phyloP scores from a whole-genome alignment of 2,888 invertebrate species.

The Parnassius apollo region DNA sequence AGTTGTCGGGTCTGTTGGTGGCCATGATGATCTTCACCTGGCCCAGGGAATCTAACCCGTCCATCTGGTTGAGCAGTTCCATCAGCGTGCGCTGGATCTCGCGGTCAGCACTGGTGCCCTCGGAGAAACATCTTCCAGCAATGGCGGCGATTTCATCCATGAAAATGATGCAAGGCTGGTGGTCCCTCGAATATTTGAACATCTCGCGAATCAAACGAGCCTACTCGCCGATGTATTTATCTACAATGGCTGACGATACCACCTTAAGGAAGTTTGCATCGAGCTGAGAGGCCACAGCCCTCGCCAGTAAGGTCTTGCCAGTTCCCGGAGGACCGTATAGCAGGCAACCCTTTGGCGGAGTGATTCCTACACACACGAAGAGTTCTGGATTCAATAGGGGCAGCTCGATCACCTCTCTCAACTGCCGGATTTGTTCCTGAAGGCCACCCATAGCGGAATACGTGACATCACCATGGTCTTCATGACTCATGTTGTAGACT shows the following conservation, averaged over 20 bases:
- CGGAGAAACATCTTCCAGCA: slow-evolving; percentile 97
- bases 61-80: slow-evolving; percentile 99
- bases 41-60: slow-evolving; percentile 99
- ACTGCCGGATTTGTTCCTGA: slow-evolving; percentile 97
- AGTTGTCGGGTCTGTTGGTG: slow-evolving; percentile 98
- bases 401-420: slow-evolving; percentile 97
- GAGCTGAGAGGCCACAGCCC: slow-evolving; percentile 98
- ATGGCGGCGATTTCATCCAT: slow-evolving; percentile 99
- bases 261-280: slow-evolving; percentile 99
- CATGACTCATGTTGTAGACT: slow-evolving; percentile 99
- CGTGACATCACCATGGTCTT: slow-evolving; percentile 98
- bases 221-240: slow-evolving; percentile 99
- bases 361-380: slow-evolving; percentile 98
- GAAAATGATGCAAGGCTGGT: slow-evolving; percentile 99
- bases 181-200: slow-evolving; percentile 99
- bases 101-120: slow-evolving; percentile 99
- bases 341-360: slow-evolving; percentile 99
- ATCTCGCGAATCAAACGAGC: slow-evolving; percentile 99
- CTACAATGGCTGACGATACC: slow-evolving; percentile 99
- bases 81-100: slow-evolving; percentile 99
- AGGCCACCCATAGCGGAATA: slow-evolving; percentile 98
- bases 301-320: slow-evolving; percentile 97
- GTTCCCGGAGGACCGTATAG: slow-evolving; percentile 99
- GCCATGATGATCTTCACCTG: slow-evolving; percentile 99
- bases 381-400: slow-evolving; percentile 98